These are phyloP conservation scores for Oryzias celebensis DNA, from an alignment of 2,113 vertebrate genomes.

Conservation along the genomic window DNA sequence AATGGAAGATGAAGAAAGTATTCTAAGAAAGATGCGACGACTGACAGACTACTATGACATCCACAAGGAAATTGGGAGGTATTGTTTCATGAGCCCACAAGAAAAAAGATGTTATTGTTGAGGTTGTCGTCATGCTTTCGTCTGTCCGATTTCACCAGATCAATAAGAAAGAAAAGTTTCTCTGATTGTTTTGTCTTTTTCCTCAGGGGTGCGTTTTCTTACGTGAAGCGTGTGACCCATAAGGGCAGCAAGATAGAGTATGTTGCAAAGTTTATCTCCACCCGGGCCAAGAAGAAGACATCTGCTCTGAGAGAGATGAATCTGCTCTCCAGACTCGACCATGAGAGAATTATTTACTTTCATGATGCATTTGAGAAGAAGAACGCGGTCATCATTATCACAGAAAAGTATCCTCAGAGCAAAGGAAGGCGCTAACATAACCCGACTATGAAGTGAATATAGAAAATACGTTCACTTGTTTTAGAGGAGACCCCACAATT, in stretches of 20 bases:
- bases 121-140: too few species aligned
- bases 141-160: background rate
- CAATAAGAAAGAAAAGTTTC: background rate
- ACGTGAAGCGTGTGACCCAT: conserved; percentile 89
- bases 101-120: background rate
- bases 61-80: conserved; percentile 93
- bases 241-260: conserved; percentile 85
- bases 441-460: too few species aligned
- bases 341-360: conserved; percentile 89
- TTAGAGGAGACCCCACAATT: too few species aligned
- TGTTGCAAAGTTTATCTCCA: conserved; percentile 93
- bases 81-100: conserved; percentile 39
- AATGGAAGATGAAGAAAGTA: conserved; percentile 80
- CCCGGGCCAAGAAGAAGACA: conserved; percentile 86
- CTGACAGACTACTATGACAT: conserved; percentile 91
- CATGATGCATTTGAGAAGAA: conserved; percentile 96
- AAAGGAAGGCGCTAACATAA: too few species aligned
- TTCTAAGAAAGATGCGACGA: conserved; percentile 84
- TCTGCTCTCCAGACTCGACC: conserved; percentile 88
- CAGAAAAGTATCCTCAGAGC: conserved; percentile 88
- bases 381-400: conserved; percentile 87
- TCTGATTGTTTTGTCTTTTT: background rate
- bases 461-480: too few species aligned
- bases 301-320: conserved; percentile 86
- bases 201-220: conserved; percentile 93